phyloP scores from a whole-genome alignment of 1,140 invertebrate species.

The Steinernema feltiae region DNA sequence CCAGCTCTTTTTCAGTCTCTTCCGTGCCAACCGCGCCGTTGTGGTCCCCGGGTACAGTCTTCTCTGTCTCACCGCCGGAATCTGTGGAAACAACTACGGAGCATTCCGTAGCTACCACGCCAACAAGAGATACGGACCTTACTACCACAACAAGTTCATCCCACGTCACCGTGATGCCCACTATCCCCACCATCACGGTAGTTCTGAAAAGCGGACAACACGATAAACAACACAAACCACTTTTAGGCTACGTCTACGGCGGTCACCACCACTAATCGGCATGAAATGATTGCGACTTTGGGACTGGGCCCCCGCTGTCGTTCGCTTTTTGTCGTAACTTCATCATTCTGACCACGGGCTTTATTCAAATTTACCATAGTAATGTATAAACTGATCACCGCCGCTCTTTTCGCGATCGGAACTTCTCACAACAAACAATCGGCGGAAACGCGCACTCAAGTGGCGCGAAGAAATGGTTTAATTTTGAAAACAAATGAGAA shows the following conservation, averaged over 20 bases:
- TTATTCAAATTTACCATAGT: background rate
- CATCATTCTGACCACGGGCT: background rate
- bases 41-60: background rate
- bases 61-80: background rate
- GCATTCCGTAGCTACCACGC: background rate
- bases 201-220: too few species aligned
- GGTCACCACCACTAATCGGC: too few species aligned
- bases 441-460: background rate
- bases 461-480: background rate
- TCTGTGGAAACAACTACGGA: background rate
- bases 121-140: background rate
- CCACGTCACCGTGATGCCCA: background rate
- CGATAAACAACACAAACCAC: too few species aligned
- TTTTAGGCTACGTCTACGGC: background rate
- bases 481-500: background rate
- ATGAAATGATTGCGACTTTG: background rate
- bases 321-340: background rate
- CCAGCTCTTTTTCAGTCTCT: background rate
- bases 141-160: slow-evolving; percentile 5
- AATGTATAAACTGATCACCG: slow-evolving; percentile 6
- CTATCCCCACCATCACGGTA: slow-evolving; percentile 4
- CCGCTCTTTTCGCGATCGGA: background rate
- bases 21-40: background rate
- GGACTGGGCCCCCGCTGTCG: background rate
- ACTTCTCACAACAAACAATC: too few species aligned